These are phyloP conservation scores for Lucilia sericata DNA, from an alignment of 1,140 invertebrate genomes.

Conservation along the genomic window DNA sequence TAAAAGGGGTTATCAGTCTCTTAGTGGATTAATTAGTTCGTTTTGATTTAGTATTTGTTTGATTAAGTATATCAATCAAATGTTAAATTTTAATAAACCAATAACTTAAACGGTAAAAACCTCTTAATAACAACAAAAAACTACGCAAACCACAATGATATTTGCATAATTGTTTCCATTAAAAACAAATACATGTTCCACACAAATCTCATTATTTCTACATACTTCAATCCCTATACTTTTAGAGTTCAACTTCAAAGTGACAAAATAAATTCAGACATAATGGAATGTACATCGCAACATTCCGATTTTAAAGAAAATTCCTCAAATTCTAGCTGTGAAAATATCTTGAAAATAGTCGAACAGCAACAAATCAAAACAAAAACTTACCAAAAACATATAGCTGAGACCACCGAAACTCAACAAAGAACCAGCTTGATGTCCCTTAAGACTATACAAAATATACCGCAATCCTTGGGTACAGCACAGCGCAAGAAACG, in stretches of 20 bases:
- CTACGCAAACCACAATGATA: background rate
- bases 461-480: background rate
- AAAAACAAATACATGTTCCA: background rate
- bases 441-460: background rate
- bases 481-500: conserved; percentile 49
- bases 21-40: too few relatives aligned
- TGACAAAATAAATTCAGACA: background rate
- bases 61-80: too few relatives aligned
- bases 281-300: background rate
- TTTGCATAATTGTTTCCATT: background rate
- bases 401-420: background rate
- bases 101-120: too few relatives aligned
- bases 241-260: too few relatives aligned
- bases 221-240: background rate
- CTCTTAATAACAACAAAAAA: too few relatives aligned
- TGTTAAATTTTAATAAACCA: too few relatives aligned
- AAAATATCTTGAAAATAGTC: background rate
- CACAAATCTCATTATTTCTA: background rate
- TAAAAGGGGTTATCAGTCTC: too few relatives aligned
- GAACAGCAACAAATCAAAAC: conserved; percentile 1
- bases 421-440: background rate
- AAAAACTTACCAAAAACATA: background rate
- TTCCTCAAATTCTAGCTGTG: background rate
- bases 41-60: too few relatives aligned
- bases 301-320: background rate